These are phyloP conservation scores for Eucera pruinosa DNA, from an alignment of 2,888 invertebrate genomes.

Conservation along the genomic window DNA sequence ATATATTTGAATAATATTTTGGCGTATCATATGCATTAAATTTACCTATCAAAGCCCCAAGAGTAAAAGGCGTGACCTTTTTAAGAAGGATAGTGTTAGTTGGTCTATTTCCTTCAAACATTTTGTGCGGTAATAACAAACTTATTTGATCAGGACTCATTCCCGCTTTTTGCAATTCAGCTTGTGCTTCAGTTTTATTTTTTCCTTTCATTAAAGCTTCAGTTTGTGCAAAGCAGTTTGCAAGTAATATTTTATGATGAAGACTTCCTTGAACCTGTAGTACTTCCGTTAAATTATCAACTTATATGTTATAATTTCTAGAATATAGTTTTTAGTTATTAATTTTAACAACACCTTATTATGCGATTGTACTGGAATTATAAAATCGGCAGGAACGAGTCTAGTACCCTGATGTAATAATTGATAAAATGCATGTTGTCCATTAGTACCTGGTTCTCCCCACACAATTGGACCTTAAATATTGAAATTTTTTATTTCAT, in stretches of 20 bases:
- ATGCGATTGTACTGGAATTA: slow-evolving; percentile 96
- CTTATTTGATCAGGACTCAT: slow-evolving; percentile 90
- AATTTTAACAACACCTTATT: slow-evolving; percentile 86
- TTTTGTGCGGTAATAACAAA: slow-evolving; percentile 96
- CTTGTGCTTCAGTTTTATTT: slow-evolving; percentile 88
- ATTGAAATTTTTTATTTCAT: slow-evolving; percentile 5
- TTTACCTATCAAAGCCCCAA: slow-evolving; percentile 96
- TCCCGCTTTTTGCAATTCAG: slow-evolving; percentile 92
- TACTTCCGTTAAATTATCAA: background rate
- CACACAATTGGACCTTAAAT: slow-evolving; percentile 86
- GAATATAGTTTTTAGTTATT: background rate
- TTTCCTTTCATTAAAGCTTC: slow-evolving; percentile 98
- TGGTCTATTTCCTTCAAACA: slow-evolving; percentile 98
- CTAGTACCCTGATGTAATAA: slow-evolving; percentile 97
- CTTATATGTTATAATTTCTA: background rate
- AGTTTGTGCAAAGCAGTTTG: slow-evolving; percentile 99
- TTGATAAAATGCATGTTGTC: slow-evolving; percentile 99
- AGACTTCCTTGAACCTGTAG: slow-evolving; percentile 87
- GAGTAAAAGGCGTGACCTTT: slow-evolving; percentile 95
- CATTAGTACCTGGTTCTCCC: slow-evolving; percentile 99
- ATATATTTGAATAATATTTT: slow-evolving; percentile 13
- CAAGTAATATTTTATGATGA: slow-evolving; percentile 97
- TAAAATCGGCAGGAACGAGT: slow-evolving; percentile 98
- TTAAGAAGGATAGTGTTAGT: slow-evolving; percentile 98
- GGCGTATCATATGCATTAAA: slow-evolving; percentile 1